Conservation (phyloP, 2,797 vertebrate genomes). For the Eospalax fontanierii region DNA sequence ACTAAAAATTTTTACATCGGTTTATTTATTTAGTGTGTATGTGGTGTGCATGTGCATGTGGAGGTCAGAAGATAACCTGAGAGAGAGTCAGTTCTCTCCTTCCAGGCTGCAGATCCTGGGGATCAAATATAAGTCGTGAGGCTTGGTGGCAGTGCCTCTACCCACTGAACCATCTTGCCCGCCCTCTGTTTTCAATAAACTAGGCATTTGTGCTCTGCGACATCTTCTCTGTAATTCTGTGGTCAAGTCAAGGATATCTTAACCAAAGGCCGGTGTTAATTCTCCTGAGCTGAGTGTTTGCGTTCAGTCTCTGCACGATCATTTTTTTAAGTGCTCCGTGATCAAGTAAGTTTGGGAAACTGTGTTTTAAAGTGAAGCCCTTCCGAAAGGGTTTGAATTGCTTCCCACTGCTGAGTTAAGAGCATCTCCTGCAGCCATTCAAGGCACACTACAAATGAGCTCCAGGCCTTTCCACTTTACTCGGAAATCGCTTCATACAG, state of each 20-base stretch:
- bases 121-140: too few species aligned
- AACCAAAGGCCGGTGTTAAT: background rate
- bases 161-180: too few species aligned
- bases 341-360: constrained; percentile 19
- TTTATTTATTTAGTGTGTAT: too few species aligned
- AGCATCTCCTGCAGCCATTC: background rate
- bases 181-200: background rate
- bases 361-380: background rate
- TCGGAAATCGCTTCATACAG: background rate
- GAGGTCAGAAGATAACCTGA: too few species aligned
- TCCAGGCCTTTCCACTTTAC: background rate
- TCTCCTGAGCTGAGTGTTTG: background rate
- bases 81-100: too few species aligned
- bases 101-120: too few species aligned
- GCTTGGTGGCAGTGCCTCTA: too few species aligned
- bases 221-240: background rate
- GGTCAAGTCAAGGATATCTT: background rate
- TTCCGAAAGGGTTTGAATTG: background rate
- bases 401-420: background rate
- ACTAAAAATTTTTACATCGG: background rate
- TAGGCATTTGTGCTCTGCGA: background rate
- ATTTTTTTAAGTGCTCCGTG: background rate
- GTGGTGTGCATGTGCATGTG: too few species aligned
- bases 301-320: background rate
- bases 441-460: background rate